Evolutionary conservation across 2,113 vertebrate genomes (phyloP).

Genomic region (Chitala chitala): DNA sequence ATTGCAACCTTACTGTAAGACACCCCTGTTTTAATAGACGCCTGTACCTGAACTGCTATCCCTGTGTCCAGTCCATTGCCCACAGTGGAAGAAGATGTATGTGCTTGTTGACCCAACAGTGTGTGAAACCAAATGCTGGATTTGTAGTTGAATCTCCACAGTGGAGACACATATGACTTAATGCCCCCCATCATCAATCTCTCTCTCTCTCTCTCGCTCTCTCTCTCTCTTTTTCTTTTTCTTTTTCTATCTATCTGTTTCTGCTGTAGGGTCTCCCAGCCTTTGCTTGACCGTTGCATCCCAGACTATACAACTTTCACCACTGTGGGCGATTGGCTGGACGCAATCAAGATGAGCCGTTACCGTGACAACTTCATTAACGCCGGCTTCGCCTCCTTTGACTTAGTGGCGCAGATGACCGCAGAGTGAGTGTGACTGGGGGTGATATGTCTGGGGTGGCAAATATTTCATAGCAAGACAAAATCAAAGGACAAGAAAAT

Average conservation of each 20-base stretch:
- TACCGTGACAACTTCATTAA: conserved; percentile 78
- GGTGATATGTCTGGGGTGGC: background rate
- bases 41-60: background rate
- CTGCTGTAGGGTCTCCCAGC: conserved; percentile 67
- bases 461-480: background rate
- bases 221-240: conserved; percentile 34
- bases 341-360: conserved; percentile 79
- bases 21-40: background rate
- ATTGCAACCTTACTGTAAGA: background rate
- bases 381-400: conserved; percentile 74
- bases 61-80: conserved; percentile 28
- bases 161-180: conserved; percentile 57
- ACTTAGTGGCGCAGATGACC: conserved; percentile 78
- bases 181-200: conserved; percentile 68
- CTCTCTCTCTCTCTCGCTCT: conserved; percentile 43
- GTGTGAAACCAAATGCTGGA: conserved; percentile 55
- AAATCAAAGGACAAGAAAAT: background rate
- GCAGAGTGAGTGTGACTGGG: conserved; percentile 65
- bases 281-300: conserved; percentile 72
- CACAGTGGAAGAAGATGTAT: conserved; percentile 22
- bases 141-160: conserved; percentile 56
- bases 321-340: conserved; percentile 77
- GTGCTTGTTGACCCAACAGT: conserved; percentile 38
- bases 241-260: conserved; percentile 40
- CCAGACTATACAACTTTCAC: conserved; percentile 78